These are phyloP conservation scores for Rhagoletis zephyria DNA, from an alignment of 1,140 invertebrate genomes.

Conservation along the genomic window DNA sequence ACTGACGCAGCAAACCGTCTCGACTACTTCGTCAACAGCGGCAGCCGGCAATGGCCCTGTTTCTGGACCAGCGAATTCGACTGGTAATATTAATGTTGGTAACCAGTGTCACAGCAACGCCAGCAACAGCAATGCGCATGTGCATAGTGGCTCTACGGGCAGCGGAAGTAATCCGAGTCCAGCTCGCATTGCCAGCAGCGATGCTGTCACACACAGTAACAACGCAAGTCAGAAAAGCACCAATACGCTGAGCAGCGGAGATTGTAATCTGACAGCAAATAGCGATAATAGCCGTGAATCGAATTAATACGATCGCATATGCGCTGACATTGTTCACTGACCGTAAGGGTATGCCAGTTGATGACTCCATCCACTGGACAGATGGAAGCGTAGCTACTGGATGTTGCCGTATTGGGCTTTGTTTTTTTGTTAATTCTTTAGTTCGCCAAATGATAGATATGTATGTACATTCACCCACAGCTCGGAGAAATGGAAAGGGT, in stretches of 20 bases:
- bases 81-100: background rate
- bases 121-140: conserved; percentile 34
- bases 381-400: background rate
- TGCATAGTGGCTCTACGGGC: background rate
- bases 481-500: background rate
- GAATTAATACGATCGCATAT: conserved; percentile 72
- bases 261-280: conserved; percentile 69
- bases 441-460: conserved; percentile 56
- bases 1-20: conserved; percentile 63
- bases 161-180: background rate
- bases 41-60: background rate
- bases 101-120: conserved; percentile 6
- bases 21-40: conserved; percentile 48
- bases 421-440: background rate
- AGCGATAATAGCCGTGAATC: conserved; percentile 79
- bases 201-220: conserved; percentile 71
- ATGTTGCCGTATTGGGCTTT: background rate
- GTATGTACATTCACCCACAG: background rate
- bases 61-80: background rate
- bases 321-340: background rate
- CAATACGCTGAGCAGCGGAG: conserved; percentile 64
- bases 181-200: background rate
- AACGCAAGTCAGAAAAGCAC: conserved; percentile 61
- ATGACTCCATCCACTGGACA: background rate
- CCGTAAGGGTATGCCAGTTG: background rate